Evolutionary conservation across 2,888 invertebrate species (phyloP).

Genomic region (Agapostemon virescens): DNA sequence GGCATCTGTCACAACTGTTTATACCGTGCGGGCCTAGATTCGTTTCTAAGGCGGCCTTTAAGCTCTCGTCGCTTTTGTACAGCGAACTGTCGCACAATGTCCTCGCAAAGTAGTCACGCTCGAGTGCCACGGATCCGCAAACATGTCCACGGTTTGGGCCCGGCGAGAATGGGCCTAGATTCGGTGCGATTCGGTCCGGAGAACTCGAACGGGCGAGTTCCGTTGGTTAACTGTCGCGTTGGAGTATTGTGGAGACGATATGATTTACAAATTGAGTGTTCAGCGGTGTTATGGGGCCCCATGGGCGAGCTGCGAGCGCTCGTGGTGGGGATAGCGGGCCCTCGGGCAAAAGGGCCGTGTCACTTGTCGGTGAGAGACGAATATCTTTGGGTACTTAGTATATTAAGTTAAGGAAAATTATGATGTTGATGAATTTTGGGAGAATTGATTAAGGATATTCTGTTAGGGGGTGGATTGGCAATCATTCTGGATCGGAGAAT

Average conservation of each 20-base stretch:
- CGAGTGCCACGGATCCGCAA: constrained; percentile 70
- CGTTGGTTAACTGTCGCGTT: neutral
- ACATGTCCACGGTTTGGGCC: constrained; percentile 58
- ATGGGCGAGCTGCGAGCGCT: neutral
- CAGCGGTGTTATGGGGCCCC: neutral
- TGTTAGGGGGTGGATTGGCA: too few relatives aligned
- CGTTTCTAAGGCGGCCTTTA: constrained; percentile 60
- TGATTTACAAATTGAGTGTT: constrained; percentile 1
- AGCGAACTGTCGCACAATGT: constrained; percentile 61
- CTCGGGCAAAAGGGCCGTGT: too few relatives aligned
- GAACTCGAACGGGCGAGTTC: neutral
- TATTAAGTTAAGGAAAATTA: too few relatives aligned
- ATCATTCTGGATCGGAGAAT: too few relatives aligned
- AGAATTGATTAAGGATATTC: too few relatives aligned
- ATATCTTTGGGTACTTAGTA: too few relatives aligned
- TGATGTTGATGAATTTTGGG: too few relatives aligned
- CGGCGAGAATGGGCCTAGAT: neutral
- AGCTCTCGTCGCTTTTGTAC: constrained; percentile 64
- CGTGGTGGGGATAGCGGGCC: neutral
- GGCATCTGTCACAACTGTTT: constrained; percentile 78
- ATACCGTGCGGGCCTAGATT: constrained; percentile 68
- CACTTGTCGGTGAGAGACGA: too few relatives aligned
- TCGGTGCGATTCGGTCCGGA: neutral
- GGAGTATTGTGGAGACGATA: neutral
- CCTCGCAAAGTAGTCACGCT: constrained; percentile 63